phyloP scores from a whole-genome alignment of 2,797 vertebrate species.

The Sylvia borin region DNA sequence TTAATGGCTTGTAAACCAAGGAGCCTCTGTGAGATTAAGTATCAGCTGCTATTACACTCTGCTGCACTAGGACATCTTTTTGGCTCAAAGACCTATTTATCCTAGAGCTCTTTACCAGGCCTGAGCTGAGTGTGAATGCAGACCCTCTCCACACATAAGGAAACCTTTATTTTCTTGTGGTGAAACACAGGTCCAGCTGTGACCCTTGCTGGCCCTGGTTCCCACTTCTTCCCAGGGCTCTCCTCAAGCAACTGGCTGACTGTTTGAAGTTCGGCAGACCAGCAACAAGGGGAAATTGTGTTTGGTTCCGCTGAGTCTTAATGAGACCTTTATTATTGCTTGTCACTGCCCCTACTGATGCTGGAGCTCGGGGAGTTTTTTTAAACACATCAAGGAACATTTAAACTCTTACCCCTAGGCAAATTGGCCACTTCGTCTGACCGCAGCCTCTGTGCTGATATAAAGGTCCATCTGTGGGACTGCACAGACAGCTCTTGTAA shows the following conservation, averaged over 20 bases:
- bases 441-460: conserved; percentile 5
- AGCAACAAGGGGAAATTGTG: conserved; percentile 53
- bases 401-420: conserved; percentile 45
- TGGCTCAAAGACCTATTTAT: conserved; percentile 55
- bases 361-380: not conserved
- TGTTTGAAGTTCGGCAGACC: conserved; percentile 48
- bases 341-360: conserved; percentile 10
- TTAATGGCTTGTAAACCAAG: conserved; percentile 10
- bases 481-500: conserved; percentile 33
- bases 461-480: conserved; percentile 41
- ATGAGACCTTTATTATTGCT: conserved; percentile 38
- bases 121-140: not conserved
- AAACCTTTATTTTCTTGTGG: conserved; percentile 19
- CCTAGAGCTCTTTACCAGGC: not conserved
- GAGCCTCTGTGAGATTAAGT: conserved; percentile 22
- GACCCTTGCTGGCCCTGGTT: conserved; percentile 36
- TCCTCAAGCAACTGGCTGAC: not conserved
- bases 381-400: conserved; percentile 53
- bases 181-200: conserved; percentile 39
- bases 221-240: conserved; percentile 32
- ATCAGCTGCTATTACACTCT: conserved; percentile 17
- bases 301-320: conserved; percentile 33
- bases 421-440: conserved; percentile 54
- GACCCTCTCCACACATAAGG: not conserved
- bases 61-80: conserved; percentile 16